Conservation (phyloP, 1,140 invertebrate species). For the Stenopsyche tienmushanensis region DNA sequence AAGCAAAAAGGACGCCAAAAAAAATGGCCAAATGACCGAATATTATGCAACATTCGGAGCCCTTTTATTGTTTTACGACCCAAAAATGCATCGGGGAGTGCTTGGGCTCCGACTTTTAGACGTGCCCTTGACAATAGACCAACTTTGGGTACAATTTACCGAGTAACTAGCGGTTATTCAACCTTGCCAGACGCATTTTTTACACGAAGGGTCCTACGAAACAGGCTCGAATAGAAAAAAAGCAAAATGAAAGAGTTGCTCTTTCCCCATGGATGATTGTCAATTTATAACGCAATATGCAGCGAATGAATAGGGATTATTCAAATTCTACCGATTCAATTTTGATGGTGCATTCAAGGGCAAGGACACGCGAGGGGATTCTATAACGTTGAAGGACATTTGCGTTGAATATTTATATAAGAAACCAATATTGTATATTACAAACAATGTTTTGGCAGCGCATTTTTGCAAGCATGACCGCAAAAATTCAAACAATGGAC, state of each 20-base stretch:
- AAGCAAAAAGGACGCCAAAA: constrained; percentile 11
- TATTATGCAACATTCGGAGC: constrained; percentile 7
- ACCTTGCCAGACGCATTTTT: constrained; percentile 36
- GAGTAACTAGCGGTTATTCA: constrained; percentile 39
- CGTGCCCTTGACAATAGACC: constrained; percentile 27
- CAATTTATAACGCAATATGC: too few relatives aligned
- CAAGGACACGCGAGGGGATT: too few relatives aligned
- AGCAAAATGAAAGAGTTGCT: not conserved
- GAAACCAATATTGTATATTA: too few relatives aligned
- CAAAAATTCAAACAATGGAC: too few relatives aligned
- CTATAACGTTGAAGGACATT: too few relatives aligned
- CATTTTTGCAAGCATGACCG: too few relatives aligned
- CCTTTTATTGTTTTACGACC: constrained; percentile 23
- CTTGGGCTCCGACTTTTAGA: not conserved
- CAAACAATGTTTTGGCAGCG: too few relatives aligned
- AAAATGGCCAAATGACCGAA: constrained; percentile 16
- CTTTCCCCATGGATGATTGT: too few relatives aligned
- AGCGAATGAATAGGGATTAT: too few relatives aligned
- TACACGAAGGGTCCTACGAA: not conserved
- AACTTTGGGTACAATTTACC: constrained; percentile 21
- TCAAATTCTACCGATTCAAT: too few relatives aligned
- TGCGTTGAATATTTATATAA: too few relatives aligned
- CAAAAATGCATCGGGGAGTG: not conserved
- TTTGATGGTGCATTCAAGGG: too few relatives aligned
- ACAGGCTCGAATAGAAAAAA: not conserved